Evolutionary conservation across 2,888 invertebrate species (phyloP).

Genomic region (Catonia carolina): DNA sequence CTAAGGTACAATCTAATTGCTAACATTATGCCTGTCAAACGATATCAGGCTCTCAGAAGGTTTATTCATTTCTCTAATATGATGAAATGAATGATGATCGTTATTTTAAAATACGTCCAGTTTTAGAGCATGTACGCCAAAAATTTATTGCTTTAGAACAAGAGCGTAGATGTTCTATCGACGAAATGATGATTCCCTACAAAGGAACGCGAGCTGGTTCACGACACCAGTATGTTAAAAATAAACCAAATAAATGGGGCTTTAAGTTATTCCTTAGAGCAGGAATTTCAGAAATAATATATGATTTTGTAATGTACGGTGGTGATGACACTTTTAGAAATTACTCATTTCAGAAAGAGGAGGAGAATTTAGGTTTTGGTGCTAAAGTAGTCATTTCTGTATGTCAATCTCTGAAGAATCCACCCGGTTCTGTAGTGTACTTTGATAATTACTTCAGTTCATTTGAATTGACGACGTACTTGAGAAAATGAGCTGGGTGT

Average conservation of each 20-base stretch:
- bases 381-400: slow-evolving; percentile 18
- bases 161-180: slow-evolving; percentile 36
- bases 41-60: not conserved
- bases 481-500: slow-evolving; percentile 25
- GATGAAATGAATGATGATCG: not conserved
- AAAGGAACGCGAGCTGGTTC: slow-evolving; percentile 38
- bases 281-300: slow-evolving; percentile 39
- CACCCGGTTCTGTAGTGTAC: slow-evolving; percentile 25
- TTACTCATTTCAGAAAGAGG: slow-evolving; percentile 32
- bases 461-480: slow-evolving; percentile 22
- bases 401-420: not conserved
- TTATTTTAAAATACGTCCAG: not conserved
- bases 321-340: slow-evolving; percentile 36
- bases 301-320: slow-evolving; percentile 38
- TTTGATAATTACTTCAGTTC: slow-evolving; percentile 34
- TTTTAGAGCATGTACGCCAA: not conserved
- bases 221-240: slow-evolving; percentile 38
- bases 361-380: slow-evolving; percentile 35
- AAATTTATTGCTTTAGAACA: slow-evolving; percentile 29
- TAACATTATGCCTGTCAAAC: not conserved
- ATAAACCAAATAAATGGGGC: slow-evolving; percentile 40
- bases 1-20: not conserved
- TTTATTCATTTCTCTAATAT: slow-evolving; percentile 5
- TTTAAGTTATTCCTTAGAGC: slow-evolving; percentile 39
- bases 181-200: slow-evolving; percentile 40